Evolutionary conservation across 2,113 vertebrate species (phyloP).

Genomic region (Morone saxatilis): DNA sequence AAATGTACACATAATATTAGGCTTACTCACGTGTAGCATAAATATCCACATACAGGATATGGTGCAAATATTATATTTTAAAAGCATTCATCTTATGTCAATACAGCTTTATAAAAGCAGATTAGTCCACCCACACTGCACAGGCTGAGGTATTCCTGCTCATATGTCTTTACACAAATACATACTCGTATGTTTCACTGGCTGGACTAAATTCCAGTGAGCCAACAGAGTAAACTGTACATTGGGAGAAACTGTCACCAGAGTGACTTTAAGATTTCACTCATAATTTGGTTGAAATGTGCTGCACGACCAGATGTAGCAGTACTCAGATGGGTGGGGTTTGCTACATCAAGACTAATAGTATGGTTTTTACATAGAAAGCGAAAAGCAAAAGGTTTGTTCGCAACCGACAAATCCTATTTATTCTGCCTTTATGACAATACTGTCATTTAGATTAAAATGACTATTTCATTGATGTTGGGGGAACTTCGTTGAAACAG

Average conservation of each 20-base stretch:
- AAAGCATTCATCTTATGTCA: conserved; percentile 30
- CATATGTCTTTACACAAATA: conserved; percentile 19
- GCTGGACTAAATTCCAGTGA: conserved; percentile 1
- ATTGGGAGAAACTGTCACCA: conserved; percentile 11
- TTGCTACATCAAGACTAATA: background rate
- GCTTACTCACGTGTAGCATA: too few relatives aligned
- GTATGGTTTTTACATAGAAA: background rate
- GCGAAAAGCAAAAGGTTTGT: background rate
- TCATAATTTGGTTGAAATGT: conserved; percentile 1
- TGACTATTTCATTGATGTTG: too few relatives aligned
- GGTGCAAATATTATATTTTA: conserved; percentile 15
- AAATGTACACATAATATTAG: background rate
- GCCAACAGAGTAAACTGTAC: background rate
- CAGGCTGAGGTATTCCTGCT: conserved; percentile 18
- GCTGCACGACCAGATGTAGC: background rate
- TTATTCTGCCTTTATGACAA: too few relatives aligned
- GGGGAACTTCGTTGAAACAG: too few relatives aligned
- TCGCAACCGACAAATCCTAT: too few relatives aligned
- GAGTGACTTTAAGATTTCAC: background rate
- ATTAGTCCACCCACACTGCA: conserved; percentile 42
- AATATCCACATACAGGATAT: conserved; percentile 11
- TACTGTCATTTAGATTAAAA: too few relatives aligned
- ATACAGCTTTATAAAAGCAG: conserved; percentile 25
- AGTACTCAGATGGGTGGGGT: background rate
- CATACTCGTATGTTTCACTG: conserved; percentile 1